Evolutionary conservation across 64 coral and sea anemone species (phyloP).

Genomic region (Exaiptasia diaphana): DNA sequence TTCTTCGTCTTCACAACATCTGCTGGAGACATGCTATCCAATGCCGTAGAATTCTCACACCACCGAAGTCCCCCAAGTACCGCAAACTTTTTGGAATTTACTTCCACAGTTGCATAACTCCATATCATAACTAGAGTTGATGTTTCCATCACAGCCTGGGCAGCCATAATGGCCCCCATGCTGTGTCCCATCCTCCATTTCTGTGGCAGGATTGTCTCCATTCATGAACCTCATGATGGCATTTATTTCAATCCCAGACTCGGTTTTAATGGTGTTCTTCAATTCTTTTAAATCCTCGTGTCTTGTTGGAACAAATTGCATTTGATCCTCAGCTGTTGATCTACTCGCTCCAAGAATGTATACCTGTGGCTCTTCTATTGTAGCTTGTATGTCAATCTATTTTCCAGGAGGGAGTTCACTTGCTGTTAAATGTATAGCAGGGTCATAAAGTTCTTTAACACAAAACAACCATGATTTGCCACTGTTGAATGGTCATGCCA

Average conservation of each 20-base stretch:
- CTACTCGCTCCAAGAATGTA: constrained; percentile 16
- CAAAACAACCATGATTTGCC: constrained; percentile 36
- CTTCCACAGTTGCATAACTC: constrained; percentile 26
- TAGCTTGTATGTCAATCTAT: constrained; percentile 20
- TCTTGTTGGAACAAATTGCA: constrained; percentile 1
- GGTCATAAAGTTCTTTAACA: constrained; percentile 8
- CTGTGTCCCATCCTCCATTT: constrained; percentile 31
- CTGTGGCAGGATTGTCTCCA: constrained; percentile 24
- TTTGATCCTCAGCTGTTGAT: constrained; percentile 28
- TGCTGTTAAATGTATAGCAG: too few species aligned
- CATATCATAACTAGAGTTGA: constrained; percentile 2
- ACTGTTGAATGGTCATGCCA: constrained; percentile 32
- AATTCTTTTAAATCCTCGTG: constrained; percentile 12
- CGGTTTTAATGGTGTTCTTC: neutral
- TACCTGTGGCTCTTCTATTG: constrained; percentile 19
- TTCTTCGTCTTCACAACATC: constrained; percentile 45
- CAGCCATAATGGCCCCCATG: constrained; percentile 39
- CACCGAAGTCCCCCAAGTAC: neutral
- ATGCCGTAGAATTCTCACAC: constrained; percentile 22
- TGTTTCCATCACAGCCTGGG: constrained; percentile 40
- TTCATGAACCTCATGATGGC: constrained; percentile 41
- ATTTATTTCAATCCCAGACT: neutral
- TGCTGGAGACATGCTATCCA: constrained; percentile 40
- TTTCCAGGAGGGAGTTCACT: too few species aligned
- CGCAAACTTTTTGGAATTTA: constrained; percentile 52